Conservation (phyloP, 2,113 vertebrate species). For the Mystacornis crossleyi region DNA sequence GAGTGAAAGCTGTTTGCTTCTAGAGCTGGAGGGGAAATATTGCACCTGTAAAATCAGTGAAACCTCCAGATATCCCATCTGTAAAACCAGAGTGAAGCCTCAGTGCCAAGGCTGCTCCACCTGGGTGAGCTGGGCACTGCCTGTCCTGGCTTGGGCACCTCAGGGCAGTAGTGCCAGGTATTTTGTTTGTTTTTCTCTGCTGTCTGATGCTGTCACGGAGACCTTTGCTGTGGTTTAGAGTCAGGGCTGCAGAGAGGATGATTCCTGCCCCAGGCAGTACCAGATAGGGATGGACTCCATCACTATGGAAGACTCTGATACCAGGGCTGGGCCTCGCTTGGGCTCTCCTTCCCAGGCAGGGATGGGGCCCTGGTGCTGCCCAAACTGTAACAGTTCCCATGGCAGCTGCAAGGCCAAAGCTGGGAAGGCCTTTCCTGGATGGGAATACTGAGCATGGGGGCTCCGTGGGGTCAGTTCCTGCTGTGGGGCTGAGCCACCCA, state of each 20-base stretch:
- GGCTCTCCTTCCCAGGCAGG: background rate
- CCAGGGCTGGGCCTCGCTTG: background rate
- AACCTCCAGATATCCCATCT: background rate
- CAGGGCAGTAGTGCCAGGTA: too few species aligned
- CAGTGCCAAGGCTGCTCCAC: background rate
- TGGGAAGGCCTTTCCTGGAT: background rate
- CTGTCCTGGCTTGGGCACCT: fast-evolving
- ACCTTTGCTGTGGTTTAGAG: background rate
- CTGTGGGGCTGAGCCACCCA: background rate
- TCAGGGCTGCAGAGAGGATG: background rate
- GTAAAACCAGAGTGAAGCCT: background rate
- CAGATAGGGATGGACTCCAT: background rate
- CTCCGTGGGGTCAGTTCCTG: background rate
- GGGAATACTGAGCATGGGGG: fast-evolving
- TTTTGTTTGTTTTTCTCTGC: background rate
- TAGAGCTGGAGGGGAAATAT: background rate
- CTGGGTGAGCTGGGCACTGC: background rate
- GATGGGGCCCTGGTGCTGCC: background rate
- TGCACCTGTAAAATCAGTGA: background rate
- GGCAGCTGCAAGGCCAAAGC: background rate
- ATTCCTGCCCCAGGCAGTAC: background rate
- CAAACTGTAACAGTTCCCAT: fast-evolving
- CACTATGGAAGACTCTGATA: background rate
- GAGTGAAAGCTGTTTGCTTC: background rate
- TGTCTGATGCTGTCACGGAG: background rate